Conservation (phyloP, 1,140 invertebrate genomes). For the Babylonia areolata region DNA sequence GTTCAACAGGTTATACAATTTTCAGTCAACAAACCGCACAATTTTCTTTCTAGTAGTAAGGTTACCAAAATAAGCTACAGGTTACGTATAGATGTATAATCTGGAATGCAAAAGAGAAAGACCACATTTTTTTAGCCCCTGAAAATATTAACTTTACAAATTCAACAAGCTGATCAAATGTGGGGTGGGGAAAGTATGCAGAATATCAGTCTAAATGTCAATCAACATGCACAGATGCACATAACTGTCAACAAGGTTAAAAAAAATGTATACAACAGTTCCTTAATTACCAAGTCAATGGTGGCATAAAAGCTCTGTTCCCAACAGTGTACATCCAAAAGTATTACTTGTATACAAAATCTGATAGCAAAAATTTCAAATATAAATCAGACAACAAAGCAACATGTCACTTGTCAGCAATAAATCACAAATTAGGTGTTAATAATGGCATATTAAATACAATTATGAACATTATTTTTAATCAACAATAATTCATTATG, state of each 20-base stretch:
- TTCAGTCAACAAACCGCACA: background rate
- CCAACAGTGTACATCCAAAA: background rate
- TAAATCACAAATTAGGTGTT: conserved; percentile 9
- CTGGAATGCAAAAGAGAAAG: background rate
- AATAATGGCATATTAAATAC: background rate
- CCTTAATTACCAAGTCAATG: background rate
- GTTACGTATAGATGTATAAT: too few species aligned
- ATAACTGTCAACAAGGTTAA: background rate
- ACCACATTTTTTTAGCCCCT: background rate
- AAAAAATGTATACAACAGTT: background rate
- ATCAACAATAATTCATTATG: background rate
- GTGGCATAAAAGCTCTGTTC: background rate
- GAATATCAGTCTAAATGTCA: background rate
- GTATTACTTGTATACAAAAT: background rate
- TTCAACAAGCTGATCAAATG: background rate
- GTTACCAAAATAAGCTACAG: conserved; percentile 5
- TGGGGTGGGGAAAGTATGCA: background rate
- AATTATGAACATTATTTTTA: background rate
- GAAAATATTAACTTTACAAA: background rate
- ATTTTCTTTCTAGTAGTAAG: background rate
- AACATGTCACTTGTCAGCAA: background rate
- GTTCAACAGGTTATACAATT: background rate
- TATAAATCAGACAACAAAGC: background rate
- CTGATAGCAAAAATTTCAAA: background rate
- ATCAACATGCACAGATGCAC: conserved; percentile 1